Base-by-base conservation (phyloP, 2,797 vertebrate genomes). In the Myoxocephalus aenaeus region DNA sequence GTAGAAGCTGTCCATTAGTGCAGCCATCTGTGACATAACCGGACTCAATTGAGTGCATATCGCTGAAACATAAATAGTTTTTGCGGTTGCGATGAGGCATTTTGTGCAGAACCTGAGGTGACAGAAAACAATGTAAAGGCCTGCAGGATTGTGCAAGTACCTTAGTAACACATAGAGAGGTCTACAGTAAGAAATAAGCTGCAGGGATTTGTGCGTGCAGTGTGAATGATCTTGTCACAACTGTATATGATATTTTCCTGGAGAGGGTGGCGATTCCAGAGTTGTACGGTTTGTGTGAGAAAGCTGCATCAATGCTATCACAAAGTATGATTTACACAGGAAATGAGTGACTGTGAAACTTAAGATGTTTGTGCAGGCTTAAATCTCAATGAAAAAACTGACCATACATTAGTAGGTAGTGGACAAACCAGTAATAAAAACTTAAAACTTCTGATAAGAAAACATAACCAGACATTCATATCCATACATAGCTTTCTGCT, bases 151-250 rank as follows among this genome's bases (percentile, higher is more conserved):
- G 51, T 51, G 64, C 42, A 73, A 70, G 53, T 36, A 66, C 14
- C 20, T 74, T 66, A 69, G 27, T 65, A 69, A 61, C 56, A 38
- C 79, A 80, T 61, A 61, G 63, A 72, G 38, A 63, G 51, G 7
- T 83, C 69, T 20, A 34, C n/a, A 65, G 4, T n/a, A 36, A 67
- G 59, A 62, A 74, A 62, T 25, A 17, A 59, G 51, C 18, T 66
- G 50, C 73, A 63, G 58, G 44, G 59, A 66, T 66, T 75, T 58
- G 12, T 17, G 77, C 15, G 0, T 62, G 17, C 25, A 62, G 50
- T 61, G 54, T n/a, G 17, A 80, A 65, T 27, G 32, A 70, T 65
- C 17, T 70, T 77, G 22, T 73, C 63, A 74, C 22, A 34, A 73
- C 2, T 40, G 64, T 29, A 46, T 62, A 3, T 48, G 9, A 20